Evolutionary conservation across 2,797 vertebrate species (phyloP), one percentile per base, ranked within the genome.

Genomic region (Peromyscus aztecus): DNA sequence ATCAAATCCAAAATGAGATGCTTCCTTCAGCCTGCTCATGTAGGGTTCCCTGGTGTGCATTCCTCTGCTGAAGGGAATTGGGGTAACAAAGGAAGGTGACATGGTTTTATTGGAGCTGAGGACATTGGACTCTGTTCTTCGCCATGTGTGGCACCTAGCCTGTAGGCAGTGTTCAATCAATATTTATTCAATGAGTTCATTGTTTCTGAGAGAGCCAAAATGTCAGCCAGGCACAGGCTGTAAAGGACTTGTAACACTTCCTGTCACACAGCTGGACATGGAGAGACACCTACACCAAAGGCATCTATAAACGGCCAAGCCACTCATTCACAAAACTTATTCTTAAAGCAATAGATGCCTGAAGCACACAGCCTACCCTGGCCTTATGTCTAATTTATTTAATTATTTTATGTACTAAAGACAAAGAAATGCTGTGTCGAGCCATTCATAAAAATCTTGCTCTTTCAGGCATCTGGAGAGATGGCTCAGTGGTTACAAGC

Each of bases 111-210:
- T 76, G 90, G 52, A 37, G 57, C 55, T 52, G 46, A 96, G 91
- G 52, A 96, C 71, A 81, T 65, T 49, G 77, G 57, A 87, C 76
- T 84, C 94, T 84, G 61, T 90, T 96, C 83, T 82, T 95, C 65
- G 8, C 40, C 76, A 63, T 59, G 80, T 78, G 57, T 12, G 73
- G 46, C 1, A 1, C 40, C 89, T 71, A 89, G 63, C 80, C 65
- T 61, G 76, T 59, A 94, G 85, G 83, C 73, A 52, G 75, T 61
- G 71, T 82, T 96, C 71, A 86, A 57, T 93, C 95, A 97, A 96
- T 96, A 97, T 97, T 97, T 97, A 94, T 95, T 95, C 80, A 90
- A 1, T 92, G 94, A 96, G 94, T 65, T 95, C 93, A 92, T 67
- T 94, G 90, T 87, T 97, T 89, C 90, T 69, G 80, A 95, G 89